Percentiles rank a stretch among this genome's conserved stretches.
Conservation (phyloP, 2,113 vertebrate species). For the Notothenia coriiceps region DNA sequence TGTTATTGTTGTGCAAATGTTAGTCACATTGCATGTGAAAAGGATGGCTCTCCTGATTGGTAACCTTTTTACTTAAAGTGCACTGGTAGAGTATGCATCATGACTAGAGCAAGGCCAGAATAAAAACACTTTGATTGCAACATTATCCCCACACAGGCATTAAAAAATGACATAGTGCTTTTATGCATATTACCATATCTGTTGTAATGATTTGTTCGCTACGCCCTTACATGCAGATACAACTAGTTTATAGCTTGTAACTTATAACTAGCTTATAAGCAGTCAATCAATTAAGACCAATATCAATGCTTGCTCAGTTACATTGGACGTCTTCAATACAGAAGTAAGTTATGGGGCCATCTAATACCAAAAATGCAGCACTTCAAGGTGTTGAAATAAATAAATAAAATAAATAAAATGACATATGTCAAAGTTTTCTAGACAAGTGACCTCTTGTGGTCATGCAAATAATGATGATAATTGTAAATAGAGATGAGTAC, state of each 20-base stretch:
- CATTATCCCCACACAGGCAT: neutral
- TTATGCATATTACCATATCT: neutral
- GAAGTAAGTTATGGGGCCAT: neutral
- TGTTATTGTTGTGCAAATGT: constrained; percentile 68
- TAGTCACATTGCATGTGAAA: constrained; percentile 19
- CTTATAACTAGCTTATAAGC: neutral
- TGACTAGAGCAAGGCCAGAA: neutral
- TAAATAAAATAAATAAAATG: no score
- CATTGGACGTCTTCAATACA: neutral
- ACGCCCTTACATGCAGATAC: neutral
- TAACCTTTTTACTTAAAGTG: constrained; percentile 16
- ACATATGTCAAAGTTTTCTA: no score
- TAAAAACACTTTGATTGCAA: neutral
- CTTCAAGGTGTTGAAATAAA: neutral
- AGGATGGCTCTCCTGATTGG: constrained; percentile 24
- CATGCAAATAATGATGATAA: neutral
- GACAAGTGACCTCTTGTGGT: neutral
- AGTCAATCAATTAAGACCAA: neutral
- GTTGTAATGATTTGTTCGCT: neutral
- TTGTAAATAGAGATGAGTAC: neutral
- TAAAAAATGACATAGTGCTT: neutral
- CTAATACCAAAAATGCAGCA: neutral
- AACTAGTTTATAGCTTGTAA: neutral
- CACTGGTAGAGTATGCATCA: neutral
- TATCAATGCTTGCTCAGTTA: neutral